phyloP scores from a whole-genome alignment of 2,113 vertebrate species.

The Lepus timidus region DNA sequence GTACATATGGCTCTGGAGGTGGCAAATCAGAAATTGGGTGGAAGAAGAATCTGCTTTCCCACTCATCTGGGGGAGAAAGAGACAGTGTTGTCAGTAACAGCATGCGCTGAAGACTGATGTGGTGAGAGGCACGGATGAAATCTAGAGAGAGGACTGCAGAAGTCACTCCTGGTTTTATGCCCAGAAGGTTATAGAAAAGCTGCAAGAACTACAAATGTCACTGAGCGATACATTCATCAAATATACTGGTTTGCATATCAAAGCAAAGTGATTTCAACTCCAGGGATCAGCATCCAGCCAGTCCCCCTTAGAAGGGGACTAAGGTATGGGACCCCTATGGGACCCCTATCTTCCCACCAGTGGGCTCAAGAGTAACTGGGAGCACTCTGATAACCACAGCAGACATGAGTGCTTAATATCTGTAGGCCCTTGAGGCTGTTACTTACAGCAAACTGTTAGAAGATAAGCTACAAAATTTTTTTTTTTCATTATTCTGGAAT shows the following conservation, averaged over 20 bases:
- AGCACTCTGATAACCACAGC: background rate
- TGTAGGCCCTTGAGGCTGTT: background rate
- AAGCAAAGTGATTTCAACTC: background rate
- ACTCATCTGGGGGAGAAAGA: conserved; percentile 92
- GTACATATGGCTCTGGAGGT: conserved; percentile 95
- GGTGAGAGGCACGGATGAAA: conserved; percentile 10
- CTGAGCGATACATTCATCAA: background rate
- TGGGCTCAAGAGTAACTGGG: background rate
- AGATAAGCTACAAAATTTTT: conserved; percentile 3
- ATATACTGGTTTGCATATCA: background rate
- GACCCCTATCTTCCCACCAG: background rate
- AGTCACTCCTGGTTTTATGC: background rate
- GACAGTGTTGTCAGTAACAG: conserved; percentile 66
- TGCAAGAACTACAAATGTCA: background rate
- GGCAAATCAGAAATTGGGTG: conserved; percentile 96
- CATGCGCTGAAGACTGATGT: background rate
- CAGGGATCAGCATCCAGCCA: background rate
- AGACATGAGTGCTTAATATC: background rate
- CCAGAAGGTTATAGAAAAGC: background rate
- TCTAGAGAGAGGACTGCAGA: background rate
- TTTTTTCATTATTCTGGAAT: conserved; percentile 60
- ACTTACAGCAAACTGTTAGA: background rate
- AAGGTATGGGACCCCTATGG: background rate
- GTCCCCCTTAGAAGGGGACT: background rate
- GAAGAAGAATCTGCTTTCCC: conserved; percentile 97